phyloP scores from a whole-genome alignment of 1,140 invertebrate genomes.

The Tetragnatha versicolor region DNA sequence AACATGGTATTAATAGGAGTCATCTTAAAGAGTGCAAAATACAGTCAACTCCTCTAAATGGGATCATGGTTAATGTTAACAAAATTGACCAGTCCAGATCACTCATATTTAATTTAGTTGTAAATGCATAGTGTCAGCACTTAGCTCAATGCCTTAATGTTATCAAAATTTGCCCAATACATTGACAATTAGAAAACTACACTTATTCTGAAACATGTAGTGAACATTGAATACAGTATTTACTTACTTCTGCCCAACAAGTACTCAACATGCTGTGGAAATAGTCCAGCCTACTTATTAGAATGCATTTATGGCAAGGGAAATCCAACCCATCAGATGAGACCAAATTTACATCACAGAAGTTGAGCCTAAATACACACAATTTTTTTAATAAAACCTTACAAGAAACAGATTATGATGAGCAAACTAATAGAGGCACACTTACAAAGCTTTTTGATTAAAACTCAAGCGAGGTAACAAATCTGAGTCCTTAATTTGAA shows the following conservation, averaged over 20 bases:
- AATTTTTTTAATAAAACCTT: too few relatives aligned
- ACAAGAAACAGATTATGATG: too few relatives aligned
- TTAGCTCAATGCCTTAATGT: too few relatives aligned
- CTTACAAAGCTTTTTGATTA: constrained; percentile 14
- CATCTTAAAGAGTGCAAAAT: too few relatives aligned
- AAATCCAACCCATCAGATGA: constrained; percentile 70
- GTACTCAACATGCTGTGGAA: constrained; percentile 77
- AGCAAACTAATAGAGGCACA: too few relatives aligned
- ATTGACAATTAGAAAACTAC: constrained; percentile 2
- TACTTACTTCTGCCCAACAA: constrained; percentile 73
- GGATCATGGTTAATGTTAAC: too few relatives aligned
- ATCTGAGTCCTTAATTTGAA: neutral
- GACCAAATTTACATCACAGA: constrained; percentile 71
- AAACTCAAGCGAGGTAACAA: neutral
- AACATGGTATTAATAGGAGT: neutral
- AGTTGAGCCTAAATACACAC: constrained; percentile 63
- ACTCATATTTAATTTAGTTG: too few relatives aligned
- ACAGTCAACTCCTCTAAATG: too few relatives aligned
- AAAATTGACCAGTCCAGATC: too few relatives aligned
- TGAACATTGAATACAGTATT: neutral
- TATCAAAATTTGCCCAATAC: too few relatives aligned
- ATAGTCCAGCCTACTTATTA: constrained; percentile 76
- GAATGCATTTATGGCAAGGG: constrained; percentile 76
- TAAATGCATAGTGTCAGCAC: too few relatives aligned
- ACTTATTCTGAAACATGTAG: neutral